A percentile compares a stretch with the other conserved stretches of the same genome.
These are phyloP conservation scores for Limanda limanda DNA, from an alignment of 2,113 vertebrate genomes.

Conservation along the genomic window DNA sequence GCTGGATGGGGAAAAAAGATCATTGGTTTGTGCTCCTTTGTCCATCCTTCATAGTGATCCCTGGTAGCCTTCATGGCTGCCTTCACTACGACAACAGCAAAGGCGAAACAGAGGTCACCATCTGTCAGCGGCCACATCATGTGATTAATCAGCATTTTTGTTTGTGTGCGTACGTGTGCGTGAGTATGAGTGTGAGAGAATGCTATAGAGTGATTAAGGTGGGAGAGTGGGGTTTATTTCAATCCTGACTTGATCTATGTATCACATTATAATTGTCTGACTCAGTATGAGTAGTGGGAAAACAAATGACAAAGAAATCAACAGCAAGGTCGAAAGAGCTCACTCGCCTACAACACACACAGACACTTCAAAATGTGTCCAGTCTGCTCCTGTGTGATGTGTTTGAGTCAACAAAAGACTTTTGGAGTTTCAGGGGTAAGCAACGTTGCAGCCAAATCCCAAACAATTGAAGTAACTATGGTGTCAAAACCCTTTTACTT, in stretches of 20 bases:
- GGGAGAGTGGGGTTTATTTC: constrained; percentile 32
- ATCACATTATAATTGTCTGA: constrained; percentile 37
- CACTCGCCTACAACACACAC: neutral
- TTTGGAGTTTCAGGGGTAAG: no score
- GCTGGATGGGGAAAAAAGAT: constrained; percentile 60
- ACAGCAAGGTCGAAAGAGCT: constrained; percentile 51
- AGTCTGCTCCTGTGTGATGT: no score
- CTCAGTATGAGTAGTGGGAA: constrained; percentile 41
- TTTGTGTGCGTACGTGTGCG: constrained; percentile 11
- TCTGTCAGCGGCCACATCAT: constrained; percentile 49
- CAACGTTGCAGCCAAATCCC: no score
- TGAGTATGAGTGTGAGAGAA: neutral
- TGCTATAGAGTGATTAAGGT: neutral
- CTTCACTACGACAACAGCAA: constrained; percentile 60
- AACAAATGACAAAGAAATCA: constrained; percentile 29
- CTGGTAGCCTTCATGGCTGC: constrained; percentile 5
- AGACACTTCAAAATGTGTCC: neutral
- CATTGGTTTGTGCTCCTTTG: constrained; percentile 63
- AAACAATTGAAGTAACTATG: no score
- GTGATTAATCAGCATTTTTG: constrained; percentile 59
- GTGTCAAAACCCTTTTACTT: no score
- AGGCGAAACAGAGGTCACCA: constrained; percentile 69
- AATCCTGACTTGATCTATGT: constrained; percentile 53
- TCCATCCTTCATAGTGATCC: constrained; percentile 58
- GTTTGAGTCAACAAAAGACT: no score